Evolutionary conservation across 1,140 invertebrate species (phyloP), one percentile per base, ranked within the genome.

Genomic region (Semibalanus balanoides): DNA sequence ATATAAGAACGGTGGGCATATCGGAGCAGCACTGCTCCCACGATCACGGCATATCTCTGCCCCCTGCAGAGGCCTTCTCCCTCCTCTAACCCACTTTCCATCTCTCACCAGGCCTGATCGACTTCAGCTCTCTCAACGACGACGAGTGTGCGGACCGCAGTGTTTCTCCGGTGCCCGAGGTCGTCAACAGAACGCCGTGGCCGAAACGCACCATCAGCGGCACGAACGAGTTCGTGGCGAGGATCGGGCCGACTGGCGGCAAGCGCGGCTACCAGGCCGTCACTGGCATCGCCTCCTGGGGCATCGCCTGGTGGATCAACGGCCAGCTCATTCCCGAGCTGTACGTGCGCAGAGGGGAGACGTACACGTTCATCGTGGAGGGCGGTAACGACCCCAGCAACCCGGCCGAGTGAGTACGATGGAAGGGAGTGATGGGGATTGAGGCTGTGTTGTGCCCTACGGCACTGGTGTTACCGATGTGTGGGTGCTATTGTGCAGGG

Each of bases 301-400:
- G 93, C 51, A 93, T 96, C 78, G 92, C 92, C 19, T 97, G 93
- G 93, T 97, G 95, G 84, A 91, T 97, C 79, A 97, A 98, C 83
- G 94, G 95, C 80, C 85, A 89, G 78, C 86, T 97, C 14, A 94
- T 95, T 78, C 94, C 95, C 0, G 94, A 97, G 83, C 85, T 97
- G 14, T 93, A 91, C 75, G 91, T 98, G 69, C 92, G 94, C 82
- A 85, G 95, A 76, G 94, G 94, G 35, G 87, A 91, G 83, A 95
- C 91, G 0, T 97, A 97, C 84, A 92, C 90, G 70, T 97, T 96
- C 82, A 85, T 88, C 27, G 89, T 95, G 0, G 92, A 94, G 84
- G 92, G 92, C 78, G 93, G 93, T 79, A 84, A 86, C 76, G 86
- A 89, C 77, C 82, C 82, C 7, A 84, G 83, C 7, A 84, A 85